phyloP scores from a whole-genome alignment of 2,113 vertebrate species.

The Nothoprocta perdicaria region DNA sequence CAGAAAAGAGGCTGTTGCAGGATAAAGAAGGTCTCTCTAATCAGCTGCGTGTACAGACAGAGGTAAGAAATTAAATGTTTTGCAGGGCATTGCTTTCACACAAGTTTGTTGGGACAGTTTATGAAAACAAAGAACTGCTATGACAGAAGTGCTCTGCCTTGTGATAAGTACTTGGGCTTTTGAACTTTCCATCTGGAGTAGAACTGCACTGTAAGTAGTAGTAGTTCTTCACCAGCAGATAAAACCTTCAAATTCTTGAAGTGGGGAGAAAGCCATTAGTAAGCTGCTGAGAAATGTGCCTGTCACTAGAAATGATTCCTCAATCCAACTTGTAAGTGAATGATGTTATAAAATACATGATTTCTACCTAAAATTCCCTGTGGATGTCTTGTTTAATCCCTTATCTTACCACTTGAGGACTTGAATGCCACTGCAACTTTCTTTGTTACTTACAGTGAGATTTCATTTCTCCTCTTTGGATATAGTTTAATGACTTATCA shows the following conservation, averaged over 20 bases:
- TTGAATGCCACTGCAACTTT: neutral
- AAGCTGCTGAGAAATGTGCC: neutral
- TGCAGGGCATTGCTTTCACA: neutral
- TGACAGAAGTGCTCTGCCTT: neutral
- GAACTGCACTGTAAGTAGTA: neutral
- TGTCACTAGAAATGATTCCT: neutral
- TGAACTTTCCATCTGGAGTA: neutral
- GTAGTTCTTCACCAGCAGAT: neutral
- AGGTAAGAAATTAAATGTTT: constrained; percentile 78
- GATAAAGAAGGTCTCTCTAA: constrained; percentile 96
- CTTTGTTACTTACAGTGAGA: neutral
- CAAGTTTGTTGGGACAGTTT: neutral
- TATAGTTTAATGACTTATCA: neutral
- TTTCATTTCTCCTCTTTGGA: neutral
- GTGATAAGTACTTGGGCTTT: neutral
- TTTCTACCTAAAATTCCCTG: neutral
- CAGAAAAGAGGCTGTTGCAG: constrained; percentile 91
- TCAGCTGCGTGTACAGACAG: constrained; percentile 93
- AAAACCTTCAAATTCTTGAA: neutral
- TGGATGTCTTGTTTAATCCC: neutral
- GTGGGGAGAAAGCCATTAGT: neutral
- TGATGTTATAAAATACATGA: neutral
- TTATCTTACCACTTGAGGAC: neutral
- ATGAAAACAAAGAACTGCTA: neutral
- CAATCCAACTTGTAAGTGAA: neutral